Evolutionary conservation across 1,140 invertebrate species (phyloP), one percentile per base, ranked within the genome.

Genomic region (Tyrophagus putrescentiae): DNA sequence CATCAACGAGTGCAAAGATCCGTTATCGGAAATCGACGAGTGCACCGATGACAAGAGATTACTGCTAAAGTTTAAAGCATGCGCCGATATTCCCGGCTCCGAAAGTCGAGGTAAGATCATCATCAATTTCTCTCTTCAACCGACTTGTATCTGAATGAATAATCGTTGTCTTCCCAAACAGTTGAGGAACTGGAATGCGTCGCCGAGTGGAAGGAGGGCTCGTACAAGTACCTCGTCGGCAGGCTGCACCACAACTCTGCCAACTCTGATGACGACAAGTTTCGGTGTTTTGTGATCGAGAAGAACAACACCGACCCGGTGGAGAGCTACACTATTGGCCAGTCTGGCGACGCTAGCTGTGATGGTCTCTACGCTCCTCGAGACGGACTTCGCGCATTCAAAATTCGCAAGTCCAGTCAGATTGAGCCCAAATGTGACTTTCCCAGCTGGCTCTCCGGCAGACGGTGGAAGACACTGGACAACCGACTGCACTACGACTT

Each of bases 121-220:
- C 33, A 9, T 62, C 4, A 63, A n/a, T n/a, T n/a, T n/a, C n/a
- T n/a, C n/a, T n/a, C n/a, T n/a, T n/a, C n/a, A n/a, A n/a, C n/a
- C n/a, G n/a, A n/a, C n/a, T n/a, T n/a, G n/a, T n/a, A n/a, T n/a
- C n/a, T n/a, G 3, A 57, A 41, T 31, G 4, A 52, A 21, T 27
- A 21, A 21, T 54, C 21, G 4, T 44, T 59, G 25, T 44, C 33
- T 1, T 44, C 21, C 29, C 31, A 32, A 4, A 45, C 77, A 89
- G 86, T 84, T 32, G 87, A 90, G 70, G 85, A 88, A 68, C 72
- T 91, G 48, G 81, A 85, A 64, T 91, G 87, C 68, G 70, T 89
- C 64, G 87, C 84, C 2, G 81, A 81, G 39, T 91, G 87, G 87
- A 89, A 87, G 71, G 87, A 90, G 69, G 85, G 86, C 9, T 86